Evolutionary conservation across 2,797 vertebrate genomes (phyloP).

Genomic region (Amphiprion clarkii): DNA sequence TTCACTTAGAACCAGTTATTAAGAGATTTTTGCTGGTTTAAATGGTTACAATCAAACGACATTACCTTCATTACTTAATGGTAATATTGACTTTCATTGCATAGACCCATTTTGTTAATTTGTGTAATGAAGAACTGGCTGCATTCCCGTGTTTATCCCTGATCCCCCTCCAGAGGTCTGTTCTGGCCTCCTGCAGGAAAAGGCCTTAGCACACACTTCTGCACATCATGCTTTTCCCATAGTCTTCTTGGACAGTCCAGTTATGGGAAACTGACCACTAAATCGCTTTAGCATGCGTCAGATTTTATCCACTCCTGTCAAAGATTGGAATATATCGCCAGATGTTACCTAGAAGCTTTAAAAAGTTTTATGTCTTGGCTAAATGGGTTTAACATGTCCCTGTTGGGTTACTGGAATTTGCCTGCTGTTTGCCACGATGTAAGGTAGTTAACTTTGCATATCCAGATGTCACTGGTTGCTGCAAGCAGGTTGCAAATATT

Average conservation of each 20-base stretch:
- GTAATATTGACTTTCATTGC: conserved; percentile 37
- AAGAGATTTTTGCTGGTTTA: not conserved
- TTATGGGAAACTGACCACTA: conserved; percentile 16
- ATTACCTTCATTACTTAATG: conserved; percentile 21
- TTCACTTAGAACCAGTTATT: not conserved
- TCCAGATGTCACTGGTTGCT: not conserved
- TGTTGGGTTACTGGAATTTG: not conserved
- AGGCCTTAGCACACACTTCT: conserved; percentile 26
- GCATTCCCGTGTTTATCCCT: conserved; percentile 51
- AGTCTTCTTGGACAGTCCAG: conserved; percentile 18
- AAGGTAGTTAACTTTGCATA: not conserved
- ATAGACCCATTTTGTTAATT: conserved; percentile 57
- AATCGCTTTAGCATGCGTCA: conserved; percentile 49
- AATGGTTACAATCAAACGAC: conserved; percentile 17
- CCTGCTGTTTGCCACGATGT: conserved; percentile 5
- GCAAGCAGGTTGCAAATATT: not conserved
- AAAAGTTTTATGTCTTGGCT: conserved; percentile 23
- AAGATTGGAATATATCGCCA: conserved; percentile 24
- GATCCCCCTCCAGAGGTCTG: conserved; percentile 28
- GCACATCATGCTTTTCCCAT: conserved; percentile 35
- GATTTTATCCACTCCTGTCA: conserved; percentile 32
- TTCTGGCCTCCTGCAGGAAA: conserved; percentile 18
- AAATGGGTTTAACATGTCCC: conserved; percentile 30
- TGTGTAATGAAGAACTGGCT: conserved; percentile 71
- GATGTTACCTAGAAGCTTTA: conserved; percentile 24